Conservation (phyloP, 2,888 invertebrate species). For the Microctonus hyperodae region DNA sequence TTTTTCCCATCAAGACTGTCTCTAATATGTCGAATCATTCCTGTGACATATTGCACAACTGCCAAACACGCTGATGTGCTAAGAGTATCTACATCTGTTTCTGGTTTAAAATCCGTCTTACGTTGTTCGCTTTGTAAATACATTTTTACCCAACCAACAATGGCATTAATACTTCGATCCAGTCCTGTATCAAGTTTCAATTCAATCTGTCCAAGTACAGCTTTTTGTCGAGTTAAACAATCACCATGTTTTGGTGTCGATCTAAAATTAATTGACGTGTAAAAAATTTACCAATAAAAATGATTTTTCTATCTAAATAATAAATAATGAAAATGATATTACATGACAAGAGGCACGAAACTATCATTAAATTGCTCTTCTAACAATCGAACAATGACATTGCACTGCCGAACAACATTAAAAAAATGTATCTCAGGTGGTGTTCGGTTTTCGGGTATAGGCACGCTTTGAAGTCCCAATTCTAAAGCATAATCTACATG, state of each 20-base stretch:
- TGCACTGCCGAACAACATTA: constrained; percentile 89
- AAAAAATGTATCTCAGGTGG: constrained; percentile 92
- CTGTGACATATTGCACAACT: constrained; percentile 84
- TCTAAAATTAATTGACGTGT: constrained; percentile 63
- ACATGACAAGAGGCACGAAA: constrained; percentile 87
- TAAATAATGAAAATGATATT: constrained; percentile 66
- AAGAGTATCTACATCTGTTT: constrained; percentile 84
- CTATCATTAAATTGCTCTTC: constrained; percentile 93
- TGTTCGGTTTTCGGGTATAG: constrained; percentile 86
- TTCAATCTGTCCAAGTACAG: constrained; percentile 87
- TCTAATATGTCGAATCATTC: constrained; percentile 78
- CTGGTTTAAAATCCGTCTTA: constrained; percentile 92
- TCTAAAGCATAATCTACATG: constrained; percentile 98
- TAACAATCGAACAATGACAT: constrained; percentile 90
- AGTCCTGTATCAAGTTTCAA: constrained; percentile 88
- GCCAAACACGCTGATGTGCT: constrained; percentile 84
- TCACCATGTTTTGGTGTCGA: constrained; percentile 89
- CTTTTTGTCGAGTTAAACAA: constrained; percentile 85
- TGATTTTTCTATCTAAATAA: background rate
- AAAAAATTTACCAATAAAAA: constrained; percentile 15
- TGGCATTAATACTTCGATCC: constrained; percentile 85
- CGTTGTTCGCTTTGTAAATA: constrained; percentile 93
- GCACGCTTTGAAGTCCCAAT: constrained; percentile 87
- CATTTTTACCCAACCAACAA: constrained; percentile 90
- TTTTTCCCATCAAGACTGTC: constrained; percentile 92